A percentile compares a stretch with the other conserved stretches of the same genome.
phyloP scores from a whole-genome alignment of 2,797 vertebrate species.

The Coilia nasus region DNA sequence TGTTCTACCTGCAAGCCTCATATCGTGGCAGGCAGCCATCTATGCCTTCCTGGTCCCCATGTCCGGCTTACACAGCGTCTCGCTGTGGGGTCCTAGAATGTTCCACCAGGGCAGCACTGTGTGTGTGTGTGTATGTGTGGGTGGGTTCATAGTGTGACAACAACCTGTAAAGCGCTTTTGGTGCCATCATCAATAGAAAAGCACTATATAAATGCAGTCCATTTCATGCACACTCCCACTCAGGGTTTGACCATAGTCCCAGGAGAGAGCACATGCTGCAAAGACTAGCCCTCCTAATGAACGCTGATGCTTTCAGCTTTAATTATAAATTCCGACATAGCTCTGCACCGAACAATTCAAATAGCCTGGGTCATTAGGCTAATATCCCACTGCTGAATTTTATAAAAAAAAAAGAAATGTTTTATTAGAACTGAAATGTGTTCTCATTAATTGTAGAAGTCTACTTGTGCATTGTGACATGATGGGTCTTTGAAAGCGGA shows the following conservation, averaged over 20 bases:
- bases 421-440: neutral
- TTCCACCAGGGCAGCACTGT: conserved; percentile 25
- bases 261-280: neutral
- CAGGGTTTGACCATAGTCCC: neutral
- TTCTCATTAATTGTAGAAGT: neutral
- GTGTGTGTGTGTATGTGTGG: no score
- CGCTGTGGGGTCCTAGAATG: conserved; percentile 31
- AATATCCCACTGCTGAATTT: neutral
- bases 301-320: neutral
- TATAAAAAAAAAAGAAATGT: neutral
- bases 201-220: no score
- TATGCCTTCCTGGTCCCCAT: neutral
- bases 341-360: neutral
- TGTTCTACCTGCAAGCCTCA: neutral
- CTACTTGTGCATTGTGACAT: neutral
- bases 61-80: neutral
- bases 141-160: no score
- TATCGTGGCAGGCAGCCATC: neutral
- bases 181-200: no score
- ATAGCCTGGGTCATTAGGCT: neutral
- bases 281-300: neutral
- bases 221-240: neutral
- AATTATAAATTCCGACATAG: neutral
- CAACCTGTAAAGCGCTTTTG: no score
- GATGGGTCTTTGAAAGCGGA: no score